Conservation (phyloP, 2,888 invertebrate genomes). For the Limenitis camilla region DNA sequence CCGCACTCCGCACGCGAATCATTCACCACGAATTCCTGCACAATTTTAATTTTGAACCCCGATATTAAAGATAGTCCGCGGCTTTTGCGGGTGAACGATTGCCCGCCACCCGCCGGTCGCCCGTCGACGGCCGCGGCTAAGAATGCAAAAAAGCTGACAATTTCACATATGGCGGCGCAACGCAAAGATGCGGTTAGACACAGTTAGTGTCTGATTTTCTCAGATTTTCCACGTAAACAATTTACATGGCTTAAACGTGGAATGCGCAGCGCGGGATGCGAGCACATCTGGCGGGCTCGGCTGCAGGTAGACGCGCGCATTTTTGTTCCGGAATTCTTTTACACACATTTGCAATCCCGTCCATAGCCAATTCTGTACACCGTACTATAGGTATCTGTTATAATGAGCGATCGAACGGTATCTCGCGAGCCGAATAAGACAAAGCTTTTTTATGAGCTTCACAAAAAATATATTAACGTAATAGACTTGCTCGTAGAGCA, state of each 20-base stretch:
- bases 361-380: conserved; percentile 26
- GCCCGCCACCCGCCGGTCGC: conserved; percentile 26
- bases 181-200: conserved; percentile 43
- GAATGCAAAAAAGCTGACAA: conserved; percentile 56
- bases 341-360: conserved; percentile 68
- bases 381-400: neutral
- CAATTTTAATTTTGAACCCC: conserved; percentile 16
- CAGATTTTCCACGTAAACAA: conserved; percentile 69
- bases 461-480: neutral
- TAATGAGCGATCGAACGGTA: conserved; percentile 15
- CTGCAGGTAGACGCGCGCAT: conserved; percentile 59
- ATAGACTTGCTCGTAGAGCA: neutral
- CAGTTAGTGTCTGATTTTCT: conserved; percentile 62
- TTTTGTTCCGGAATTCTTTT: conserved; percentile 69
- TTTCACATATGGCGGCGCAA: conserved; percentile 45
- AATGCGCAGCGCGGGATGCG: conserved; percentile 39
- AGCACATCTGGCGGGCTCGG: conserved; percentile 48
- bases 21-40: conserved; percentile 35
- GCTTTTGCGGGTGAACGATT: conserved; percentile 38
- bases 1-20: conserved; percentile 56
- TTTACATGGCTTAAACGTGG: conserved; percentile 55
- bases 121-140: conserved; percentile 38
- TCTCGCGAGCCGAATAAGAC: conserved; percentile 13
- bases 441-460: neutral
- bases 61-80: conserved; percentile 10